Evolutionary conservation across 2,113 vertebrate species (phyloP).

Genomic region (Halcyon senegalensis): DNA sequence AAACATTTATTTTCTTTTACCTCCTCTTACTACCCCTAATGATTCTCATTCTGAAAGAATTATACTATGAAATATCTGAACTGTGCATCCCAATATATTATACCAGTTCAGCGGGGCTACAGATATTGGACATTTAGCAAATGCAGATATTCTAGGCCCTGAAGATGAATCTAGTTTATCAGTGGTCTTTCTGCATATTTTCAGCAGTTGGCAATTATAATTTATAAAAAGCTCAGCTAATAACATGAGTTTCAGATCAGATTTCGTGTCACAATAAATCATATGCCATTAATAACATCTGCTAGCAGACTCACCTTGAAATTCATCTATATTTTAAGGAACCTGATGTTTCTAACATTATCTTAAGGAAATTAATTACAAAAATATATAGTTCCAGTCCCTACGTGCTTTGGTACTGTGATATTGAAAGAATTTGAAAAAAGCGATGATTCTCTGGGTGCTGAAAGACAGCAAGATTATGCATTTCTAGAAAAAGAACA

Average conservation of each 20-base stretch:
- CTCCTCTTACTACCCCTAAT: not conserved
- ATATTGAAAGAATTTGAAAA: slow-evolving; percentile 55
- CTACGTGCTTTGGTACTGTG: slow-evolving; percentile 24
- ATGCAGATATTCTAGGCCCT: not conserved
- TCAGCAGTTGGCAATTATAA: slow-evolving; percentile 70
- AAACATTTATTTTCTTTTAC: not conserved
- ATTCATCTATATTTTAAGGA: slow-evolving; percentile 82
- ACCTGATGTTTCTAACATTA: slow-evolving; percentile 79
- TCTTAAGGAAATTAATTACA: slow-evolving; percentile 82
- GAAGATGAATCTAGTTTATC: slow-evolving; percentile 41
- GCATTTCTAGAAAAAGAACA: not conserved
- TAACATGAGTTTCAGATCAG: slow-evolving; percentile 71
- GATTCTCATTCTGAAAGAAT: not conserved
- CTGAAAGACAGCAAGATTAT: slow-evolving; percentile 29
- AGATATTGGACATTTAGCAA: not conserved
- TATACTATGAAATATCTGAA: not conserved
- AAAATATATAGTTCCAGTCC: slow-evolving; percentile 73
- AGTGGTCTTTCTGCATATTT: slow-evolving; percentile 53
- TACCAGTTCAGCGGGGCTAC: not conserved
- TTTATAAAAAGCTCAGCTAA: slow-evolving; percentile 74
- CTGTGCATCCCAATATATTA: not conserved
- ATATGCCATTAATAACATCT: slow-evolving; percentile 76
- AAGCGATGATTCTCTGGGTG: slow-evolving; percentile 38
- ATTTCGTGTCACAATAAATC: slow-evolving; percentile 76
- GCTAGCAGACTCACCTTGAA: slow-evolving; percentile 75